A percentile compares a stretch with the other conserved stretches of the same genome.
These are phyloP conservation scores for Antedon bifida DNA, from an alignment of 35 echinoderm and acorn worm species.

Conservation along the genomic window DNA sequence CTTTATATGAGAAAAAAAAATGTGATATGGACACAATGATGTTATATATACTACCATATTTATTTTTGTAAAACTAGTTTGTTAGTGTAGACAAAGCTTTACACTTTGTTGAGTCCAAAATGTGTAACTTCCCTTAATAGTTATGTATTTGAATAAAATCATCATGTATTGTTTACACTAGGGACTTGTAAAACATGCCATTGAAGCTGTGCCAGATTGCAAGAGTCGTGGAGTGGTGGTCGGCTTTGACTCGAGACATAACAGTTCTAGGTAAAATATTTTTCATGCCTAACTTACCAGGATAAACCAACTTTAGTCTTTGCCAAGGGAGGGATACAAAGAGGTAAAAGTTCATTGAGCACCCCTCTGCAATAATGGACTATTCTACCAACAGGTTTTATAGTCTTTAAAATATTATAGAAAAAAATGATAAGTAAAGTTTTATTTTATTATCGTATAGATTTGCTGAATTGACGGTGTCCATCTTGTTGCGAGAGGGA, in stretches of 20 bases:
- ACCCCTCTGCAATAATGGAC: no score
- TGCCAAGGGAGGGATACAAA: no score
- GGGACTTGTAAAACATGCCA: conserved; percentile 57
- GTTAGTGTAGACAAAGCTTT: no score
- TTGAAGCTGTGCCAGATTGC: conserved; percentile 36
- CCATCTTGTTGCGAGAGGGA: conserved; percentile 54
- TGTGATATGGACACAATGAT: no score
- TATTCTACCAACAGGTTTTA: no score
- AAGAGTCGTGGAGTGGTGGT: conserved; percentile 53
- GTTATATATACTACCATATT: no score
- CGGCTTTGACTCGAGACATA: conserved; percentile 61
- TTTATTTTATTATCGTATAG: conserved; percentile 23
- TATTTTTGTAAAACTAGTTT: no score
- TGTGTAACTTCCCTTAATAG: not conserved
- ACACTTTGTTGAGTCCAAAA: not conserved
- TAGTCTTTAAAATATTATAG: not conserved
- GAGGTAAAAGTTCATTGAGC: no score
- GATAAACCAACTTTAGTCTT: no score
- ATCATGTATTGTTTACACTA: not conserved
- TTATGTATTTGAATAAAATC: not conserved
- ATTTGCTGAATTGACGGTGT: conserved; percentile 60
- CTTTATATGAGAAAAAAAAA: no score
- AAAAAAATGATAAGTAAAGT: no score
- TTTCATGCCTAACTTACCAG: not conserved
- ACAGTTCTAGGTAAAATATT: conserved; percentile 62